Evolutionary conservation across 2,113 vertebrate species (phyloP).

Genomic region (Hepsetus odoe): DNA sequence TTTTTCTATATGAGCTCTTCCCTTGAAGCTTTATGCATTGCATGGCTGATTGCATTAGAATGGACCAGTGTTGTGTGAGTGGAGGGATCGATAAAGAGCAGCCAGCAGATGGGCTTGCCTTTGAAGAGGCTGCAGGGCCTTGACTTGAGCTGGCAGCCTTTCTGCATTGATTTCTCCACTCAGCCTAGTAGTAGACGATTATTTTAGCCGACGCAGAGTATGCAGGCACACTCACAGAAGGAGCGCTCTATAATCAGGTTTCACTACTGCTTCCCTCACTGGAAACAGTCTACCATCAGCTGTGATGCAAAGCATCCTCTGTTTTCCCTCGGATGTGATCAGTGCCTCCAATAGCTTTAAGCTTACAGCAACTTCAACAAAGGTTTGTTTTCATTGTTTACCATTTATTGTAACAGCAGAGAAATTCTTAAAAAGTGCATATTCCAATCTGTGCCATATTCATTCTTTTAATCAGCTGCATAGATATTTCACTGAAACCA

Average conservation of each 20-base stretch:
- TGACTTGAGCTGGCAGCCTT: neutral
- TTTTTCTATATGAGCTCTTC: slow-evolving; percentile 12
- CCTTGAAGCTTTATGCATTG: neutral
- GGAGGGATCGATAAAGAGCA: slow-evolving; percentile 29
- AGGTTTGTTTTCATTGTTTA: no score
- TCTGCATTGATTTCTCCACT: slow-evolving; percentile 25
- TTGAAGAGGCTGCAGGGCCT: neutral
- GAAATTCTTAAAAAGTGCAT: no score
- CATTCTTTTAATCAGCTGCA: no score
- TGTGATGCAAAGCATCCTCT: slow-evolving; percentile 1
- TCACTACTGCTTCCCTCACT: neutral
- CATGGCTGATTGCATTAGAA: slow-evolving; percentile 47
- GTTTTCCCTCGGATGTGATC: slow-evolving; percentile 13
- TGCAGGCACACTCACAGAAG: neutral
- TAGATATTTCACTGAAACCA: no score
- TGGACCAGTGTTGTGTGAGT: slow-evolving; percentile 20
- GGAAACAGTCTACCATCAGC: slow-evolving; percentile 22
- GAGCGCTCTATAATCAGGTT: slow-evolving; percentile 29
- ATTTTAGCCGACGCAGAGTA: slow-evolving; percentile 11
- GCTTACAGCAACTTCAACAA: no score
- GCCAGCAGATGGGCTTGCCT: slow-evolving; percentile 27
- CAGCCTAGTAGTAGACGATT: slow-evolving; percentile 11
- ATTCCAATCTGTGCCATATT: no score
- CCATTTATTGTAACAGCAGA: no score
- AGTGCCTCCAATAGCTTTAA: slow-evolving; percentile 6